These are phyloP conservation scores for Protobothrops flavoviridis DNA, from an alignment of 2,113 vertebrate genomes.

Conservation along the genomic window DNA sequence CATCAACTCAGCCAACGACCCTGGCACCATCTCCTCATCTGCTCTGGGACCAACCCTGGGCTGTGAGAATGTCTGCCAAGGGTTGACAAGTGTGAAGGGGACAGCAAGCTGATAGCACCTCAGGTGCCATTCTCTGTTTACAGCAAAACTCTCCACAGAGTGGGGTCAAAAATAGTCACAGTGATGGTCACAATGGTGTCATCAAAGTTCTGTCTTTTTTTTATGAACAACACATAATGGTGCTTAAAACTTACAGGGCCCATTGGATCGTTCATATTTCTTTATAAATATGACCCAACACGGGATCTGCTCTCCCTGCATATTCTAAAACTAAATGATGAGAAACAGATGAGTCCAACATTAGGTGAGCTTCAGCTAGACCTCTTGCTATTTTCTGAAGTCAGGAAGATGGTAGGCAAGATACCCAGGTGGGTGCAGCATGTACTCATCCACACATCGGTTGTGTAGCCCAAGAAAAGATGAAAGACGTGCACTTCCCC, in stretches of 20 bases:
- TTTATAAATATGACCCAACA: not conserved
- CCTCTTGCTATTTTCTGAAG: not conserved
- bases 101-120: not conserved
- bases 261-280: not conserved
- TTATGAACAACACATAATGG: not conserved
- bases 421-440: not conserved
- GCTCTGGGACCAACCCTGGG: not conserved
- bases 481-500: too few relatives aligned
- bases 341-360: not conserved
- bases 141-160: not conserved
- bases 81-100: not conserved
- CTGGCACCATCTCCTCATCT: not conserved
- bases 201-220: not conserved
- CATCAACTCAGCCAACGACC: not conserved
- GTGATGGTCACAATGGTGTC: not conserved
- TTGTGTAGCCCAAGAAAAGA: too few relatives aligned
- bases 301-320: not conserved
- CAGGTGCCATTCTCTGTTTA: not conserved
- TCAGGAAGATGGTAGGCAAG: not conserved
- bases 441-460: too few relatives aligned
- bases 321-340: not conserved
- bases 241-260: not conserved
- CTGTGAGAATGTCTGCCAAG: not conserved
- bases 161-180: not conserved
- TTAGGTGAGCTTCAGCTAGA: not conserved